Evolutionary conservation across 64 coral and sea anemone genomes (phyloP), one percentile per base, ranked within the genome.

Genomic region (Cladopsammia gracilis): DNA sequence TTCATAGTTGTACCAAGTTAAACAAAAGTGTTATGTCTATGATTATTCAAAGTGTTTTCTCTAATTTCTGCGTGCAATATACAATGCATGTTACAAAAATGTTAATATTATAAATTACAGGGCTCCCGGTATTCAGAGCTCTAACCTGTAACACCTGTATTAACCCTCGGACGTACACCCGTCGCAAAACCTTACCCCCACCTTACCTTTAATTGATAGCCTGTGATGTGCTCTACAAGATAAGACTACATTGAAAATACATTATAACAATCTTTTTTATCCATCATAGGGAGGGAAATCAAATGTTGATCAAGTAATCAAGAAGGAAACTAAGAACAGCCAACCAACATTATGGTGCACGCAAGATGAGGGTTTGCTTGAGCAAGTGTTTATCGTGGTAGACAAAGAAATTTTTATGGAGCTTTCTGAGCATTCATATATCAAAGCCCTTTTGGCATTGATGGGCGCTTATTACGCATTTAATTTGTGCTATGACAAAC

Each of bases 401-500:
- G 79, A 83, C 49, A 83, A 83, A 65, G 46, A 3, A 20, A 22
- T 83, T 83, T 67, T 83, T 5, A 47, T 83, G 19, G 25, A 83
- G 44, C 12, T 83, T 2, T 45, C 25, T 6, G 45, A 67, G 3
- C 1, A 23, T 13, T 11, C 51, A 58, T 59, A 58, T 48, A 24
- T 62, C 6, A 42, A 80, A 52, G 43, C 71, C 48, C 60, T 84
- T 46, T 64, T 84, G 10, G 56, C 19, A 64, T 84, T 84, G 16
- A n/a, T 84, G 60, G 61, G 10, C 43, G 59, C 64, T 6, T 83
- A 83, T 44, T 61, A 7, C 19, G 26, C 75, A 14, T 78, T 78
- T 52, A 78, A 76, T 20, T 84, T 84, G 20, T 66, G 60, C 6
- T 84, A 84, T 67, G 80, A 84, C 42, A 64, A 67, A 16, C 10